A percentile compares a stretch with the other conserved stretches of the same genome.
These are phyloP conservation scores for Drosophila miranda DNA, from an alignment of 1,140 invertebrate genomes.

Conservation along the genomic window DNA sequence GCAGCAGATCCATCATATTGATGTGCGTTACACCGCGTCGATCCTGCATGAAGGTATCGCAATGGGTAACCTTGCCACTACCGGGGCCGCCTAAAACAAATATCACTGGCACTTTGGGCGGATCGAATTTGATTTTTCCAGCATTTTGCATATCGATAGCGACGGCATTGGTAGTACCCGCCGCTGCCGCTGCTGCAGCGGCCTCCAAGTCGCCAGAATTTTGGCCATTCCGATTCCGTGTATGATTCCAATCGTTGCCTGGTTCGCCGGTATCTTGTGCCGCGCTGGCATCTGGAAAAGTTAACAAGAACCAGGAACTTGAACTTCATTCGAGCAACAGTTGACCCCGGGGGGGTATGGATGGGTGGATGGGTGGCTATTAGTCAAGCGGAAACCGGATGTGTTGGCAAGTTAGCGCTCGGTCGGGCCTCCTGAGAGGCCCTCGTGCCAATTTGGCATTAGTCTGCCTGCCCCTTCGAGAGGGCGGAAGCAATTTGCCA, in stretches of 20 bases:
- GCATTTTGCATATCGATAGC: conserved; percentile 86
- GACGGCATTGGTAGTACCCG: conserved; percentile 58
- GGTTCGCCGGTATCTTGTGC: conserved; percentile 87
- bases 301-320: conserved; percentile 5
- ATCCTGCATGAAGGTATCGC: conserved; percentile 93
- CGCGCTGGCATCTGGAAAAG: conserved; percentile 87
- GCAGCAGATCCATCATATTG: conserved; percentile 94
- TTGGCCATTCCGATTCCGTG: conserved; percentile 69
- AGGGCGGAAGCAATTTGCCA: conserved; percentile 62
- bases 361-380: conserved; percentile 7
- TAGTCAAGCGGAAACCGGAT: conserved; percentile 58
- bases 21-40: conserved; percentile 92
- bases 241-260: conserved; percentile 83
- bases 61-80: conserved; percentile 96
- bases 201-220: conserved; percentile 49
- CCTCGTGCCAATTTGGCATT: conserved; percentile 52
- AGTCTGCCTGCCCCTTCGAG: conserved; percentile 22
- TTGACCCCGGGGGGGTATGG: conserved; percentile 19
- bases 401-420: conserved; percentile 51
- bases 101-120: conserved; percentile 92
- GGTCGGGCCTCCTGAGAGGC: neutral
- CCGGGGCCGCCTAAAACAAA: conserved; percentile 94
- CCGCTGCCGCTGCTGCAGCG: conserved; percentile 20
- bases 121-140: conserved; percentile 90
- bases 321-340: conserved; percentile 52